A percentile compares a stretch with the other conserved stretches of the same genome.
phyloP scores from a whole-genome alignment of 2,888 invertebrate species.

The Yponomeuta plumbellus region DNA sequence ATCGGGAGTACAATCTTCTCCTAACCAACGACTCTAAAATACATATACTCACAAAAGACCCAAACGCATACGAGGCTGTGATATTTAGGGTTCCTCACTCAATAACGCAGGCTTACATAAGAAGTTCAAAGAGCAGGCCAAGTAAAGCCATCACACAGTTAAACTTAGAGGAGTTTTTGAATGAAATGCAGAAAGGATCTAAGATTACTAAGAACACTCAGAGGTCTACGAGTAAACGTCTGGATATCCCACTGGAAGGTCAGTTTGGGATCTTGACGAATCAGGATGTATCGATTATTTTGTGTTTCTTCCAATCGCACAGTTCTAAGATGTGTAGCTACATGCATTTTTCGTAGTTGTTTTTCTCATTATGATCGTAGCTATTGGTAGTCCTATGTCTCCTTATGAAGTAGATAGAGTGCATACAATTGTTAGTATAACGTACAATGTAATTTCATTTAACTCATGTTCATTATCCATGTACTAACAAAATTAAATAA shows the following conservation, averaged over 20 bases:
- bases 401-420: too few relatives aligned
- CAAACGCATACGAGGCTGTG: slow-evolving; percentile 59
- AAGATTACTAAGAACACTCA: not conserved
- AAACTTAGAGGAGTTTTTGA: not conserved
- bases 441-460: too few relatives aligned
- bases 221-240: not conserved
- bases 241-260: not conserved
- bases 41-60: slow-evolving; percentile 48
- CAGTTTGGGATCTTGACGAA: not conserved
- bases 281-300: too few relatives aligned
- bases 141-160: not conserved
- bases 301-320: too few relatives aligned
- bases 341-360: too few relatives aligned
- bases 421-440: too few relatives aligned
- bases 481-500: too few relatives aligned
- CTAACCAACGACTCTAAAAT: not conserved
- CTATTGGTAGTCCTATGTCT: too few relatives aligned
- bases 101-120: not conserved
- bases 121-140: not conserved
- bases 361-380: too few relatives aligned
- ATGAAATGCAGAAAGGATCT: not conserved
- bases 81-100: slow-evolving; percentile 30
- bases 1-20: not conserved
- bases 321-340: too few relatives aligned
- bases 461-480: too few relatives aligned